phyloP scores from a whole-genome alignment of 2,797 vertebrate genomes.

The Salarias fasciatus region DNA sequence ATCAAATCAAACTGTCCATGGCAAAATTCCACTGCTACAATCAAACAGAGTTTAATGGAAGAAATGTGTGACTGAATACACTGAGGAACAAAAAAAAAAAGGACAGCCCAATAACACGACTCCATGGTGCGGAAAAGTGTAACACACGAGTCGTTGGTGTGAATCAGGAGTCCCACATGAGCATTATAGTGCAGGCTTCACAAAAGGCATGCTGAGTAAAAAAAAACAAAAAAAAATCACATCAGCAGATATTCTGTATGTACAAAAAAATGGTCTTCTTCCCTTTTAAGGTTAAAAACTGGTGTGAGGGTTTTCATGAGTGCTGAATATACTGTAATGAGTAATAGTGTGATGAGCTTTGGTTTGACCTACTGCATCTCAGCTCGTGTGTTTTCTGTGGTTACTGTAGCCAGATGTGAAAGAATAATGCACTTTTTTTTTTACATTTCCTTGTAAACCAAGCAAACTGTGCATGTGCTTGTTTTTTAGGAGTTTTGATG shows the following conservation, averaged over 20 bases:
- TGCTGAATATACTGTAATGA: neutral
- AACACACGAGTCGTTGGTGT: slow-evolving; percentile 32
- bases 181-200: slow-evolving; percentile 32
- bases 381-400: no score
- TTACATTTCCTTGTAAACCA: neutral
- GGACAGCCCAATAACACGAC: slow-evolving; percentile 39
- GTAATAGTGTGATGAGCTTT: slow-evolving; percentile 40
- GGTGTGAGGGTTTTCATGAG: neutral
- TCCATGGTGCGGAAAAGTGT: slow-evolving; percentile 36
- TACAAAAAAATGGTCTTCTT: no score
- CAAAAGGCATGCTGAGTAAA: slow-evolving; percentile 56
- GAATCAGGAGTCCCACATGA: slow-evolving; percentile 28
- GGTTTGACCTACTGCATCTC: slow-evolving; percentile 38
- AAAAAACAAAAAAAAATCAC: slow-evolving; percentile 20
- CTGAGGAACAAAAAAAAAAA: slow-evolving; percentile 38
- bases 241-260: slow-evolving; percentile 25
- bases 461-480: slow-evolving; percentile 28
- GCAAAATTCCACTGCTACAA: slow-evolving; percentile 48
- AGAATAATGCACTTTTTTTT: slow-evolving; percentile 11
- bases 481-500: slow-evolving; percentile 21
- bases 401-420: neutral
- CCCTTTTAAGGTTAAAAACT: slow-evolving; percentile 19
- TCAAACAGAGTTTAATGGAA: slow-evolving; percentile 72
- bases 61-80: slow-evolving; percentile 67
- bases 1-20: slow-evolving; percentile 34